phyloP scores from a whole-genome alignment of 2,797 vertebrate genomes.

The Mus minutoides region DNA sequence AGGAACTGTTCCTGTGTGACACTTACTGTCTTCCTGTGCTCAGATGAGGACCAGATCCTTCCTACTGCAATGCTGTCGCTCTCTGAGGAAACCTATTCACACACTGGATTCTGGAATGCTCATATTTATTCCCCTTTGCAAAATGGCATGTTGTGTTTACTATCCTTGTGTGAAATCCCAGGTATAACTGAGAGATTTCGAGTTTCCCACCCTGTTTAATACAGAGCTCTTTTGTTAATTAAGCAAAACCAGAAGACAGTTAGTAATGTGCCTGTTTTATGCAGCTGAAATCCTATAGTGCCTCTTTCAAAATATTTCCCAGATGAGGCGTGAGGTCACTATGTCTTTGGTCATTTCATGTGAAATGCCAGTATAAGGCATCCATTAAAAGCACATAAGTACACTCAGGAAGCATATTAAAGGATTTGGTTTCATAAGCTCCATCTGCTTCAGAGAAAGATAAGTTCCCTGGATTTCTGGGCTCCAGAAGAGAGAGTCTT shows the following conservation, averaged over 20 bases:
- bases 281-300: background rate
- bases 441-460: constrained; percentile 26
- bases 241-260: constrained; percentile 1
- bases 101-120: background rate
- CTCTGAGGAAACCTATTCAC: constrained; percentile 56
- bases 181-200: background rate
- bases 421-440: constrained; percentile 22
- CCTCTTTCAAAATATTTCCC: constrained; percentile 50
- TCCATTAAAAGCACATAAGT: constrained; percentile 50
- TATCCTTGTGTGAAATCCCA: background rate
- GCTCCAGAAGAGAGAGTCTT: constrained; percentile 37
- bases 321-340: constrained; percentile 16
- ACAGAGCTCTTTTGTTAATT: constrained; percentile 3
- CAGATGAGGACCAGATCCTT: constrained; percentile 11
- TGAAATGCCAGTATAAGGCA: constrained; percentile 40
- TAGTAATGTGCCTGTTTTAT: background rate
- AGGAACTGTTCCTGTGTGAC: background rate
- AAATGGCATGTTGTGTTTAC: background rate
- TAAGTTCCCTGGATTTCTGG: constrained; percentile 32
- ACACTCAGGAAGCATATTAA: background rate
- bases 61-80: background rate
- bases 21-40: background rate
- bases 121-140: background rate
- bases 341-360: background rate
- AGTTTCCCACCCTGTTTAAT: background rate